Conservation (phyloP, 2,797 vertebrate genomes). For the Scolopax bukidnonensis region DNA sequence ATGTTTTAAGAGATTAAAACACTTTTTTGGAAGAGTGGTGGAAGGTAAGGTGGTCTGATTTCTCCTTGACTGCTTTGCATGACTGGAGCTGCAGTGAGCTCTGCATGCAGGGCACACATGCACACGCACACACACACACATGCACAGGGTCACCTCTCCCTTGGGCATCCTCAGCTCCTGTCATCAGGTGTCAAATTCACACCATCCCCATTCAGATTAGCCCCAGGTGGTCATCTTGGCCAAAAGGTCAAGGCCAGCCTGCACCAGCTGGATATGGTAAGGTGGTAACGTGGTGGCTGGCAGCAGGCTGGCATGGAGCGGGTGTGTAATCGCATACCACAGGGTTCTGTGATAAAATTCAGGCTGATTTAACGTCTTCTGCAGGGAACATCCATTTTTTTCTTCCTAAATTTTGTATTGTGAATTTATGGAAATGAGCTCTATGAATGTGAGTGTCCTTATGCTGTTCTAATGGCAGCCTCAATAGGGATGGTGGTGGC, state of each 20-base stretch:
- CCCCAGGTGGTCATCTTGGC: not conserved
- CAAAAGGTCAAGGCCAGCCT: not conserved
- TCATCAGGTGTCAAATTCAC: not conserved
- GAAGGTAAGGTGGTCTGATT: not conserved
- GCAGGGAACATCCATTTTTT: not conserved
- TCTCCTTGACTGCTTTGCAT: not conserved
- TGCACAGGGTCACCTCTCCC: not conserved
- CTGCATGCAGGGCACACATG: not conserved
- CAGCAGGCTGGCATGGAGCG: accelerated
- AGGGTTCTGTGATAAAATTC: not conserved
- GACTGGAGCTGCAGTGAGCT: not conserved
- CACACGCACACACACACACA: no score
- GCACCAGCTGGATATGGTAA: not conserved
- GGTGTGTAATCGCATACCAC: not conserved
- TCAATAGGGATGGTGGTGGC: not conserved
- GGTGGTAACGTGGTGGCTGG: not conserved
- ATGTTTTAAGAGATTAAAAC: not conserved
- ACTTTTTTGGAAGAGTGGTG: not conserved
- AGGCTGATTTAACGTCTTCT: not conserved
- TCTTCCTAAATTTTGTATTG: not conserved
- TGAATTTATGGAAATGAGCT: not conserved
- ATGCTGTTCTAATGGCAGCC: not conserved
- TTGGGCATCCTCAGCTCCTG: not conserved
- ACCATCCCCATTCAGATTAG: not conserved
- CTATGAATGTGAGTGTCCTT: not conserved